A percentile compares a stretch with the other conserved stretches of the same genome.
Evolutionary conservation across 2,888 invertebrate species (phyloP).

Genomic region (Drosophila merina): DNA sequence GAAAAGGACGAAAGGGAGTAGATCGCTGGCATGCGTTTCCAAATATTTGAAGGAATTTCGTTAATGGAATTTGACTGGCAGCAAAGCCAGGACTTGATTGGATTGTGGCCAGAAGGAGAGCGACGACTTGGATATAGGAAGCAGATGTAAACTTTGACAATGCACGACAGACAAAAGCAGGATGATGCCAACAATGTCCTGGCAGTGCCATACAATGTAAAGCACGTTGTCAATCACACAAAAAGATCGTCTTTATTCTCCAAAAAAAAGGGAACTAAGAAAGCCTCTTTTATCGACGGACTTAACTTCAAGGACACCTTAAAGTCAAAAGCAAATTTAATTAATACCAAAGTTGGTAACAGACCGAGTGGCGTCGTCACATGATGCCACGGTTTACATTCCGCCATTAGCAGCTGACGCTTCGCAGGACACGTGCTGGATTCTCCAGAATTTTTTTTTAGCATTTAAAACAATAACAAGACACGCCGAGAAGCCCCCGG

Average conservation of each 20-base stretch:
- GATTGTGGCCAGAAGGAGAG: constrained; percentile 42
- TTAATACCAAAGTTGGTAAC: constrained; percentile 44
- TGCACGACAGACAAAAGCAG: constrained; percentile 38
- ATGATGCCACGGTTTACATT: constrained; percentile 47
- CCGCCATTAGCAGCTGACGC: constrained; percentile 54
- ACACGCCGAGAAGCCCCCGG: constrained; percentile 35
- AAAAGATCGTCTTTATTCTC: constrained; percentile 7
- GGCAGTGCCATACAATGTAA: constrained; percentile 36
- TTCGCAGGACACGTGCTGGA: constrained; percentile 35
- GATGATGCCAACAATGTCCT: constrained; percentile 14
- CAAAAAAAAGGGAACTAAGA: not conserved
- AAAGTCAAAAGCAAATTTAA: constrained; percentile 61
- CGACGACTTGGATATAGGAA: not conserved
- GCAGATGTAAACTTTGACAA: constrained; percentile 41
- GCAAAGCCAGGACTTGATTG: constrained; percentile 46
- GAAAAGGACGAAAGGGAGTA: not conserved
- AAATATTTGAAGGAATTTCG: constrained; percentile 53
- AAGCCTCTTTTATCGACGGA: constrained; percentile 3
- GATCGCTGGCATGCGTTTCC: constrained; percentile 47
- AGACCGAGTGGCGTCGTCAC: constrained; percentile 39
- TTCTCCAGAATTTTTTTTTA: constrained; percentile 42
- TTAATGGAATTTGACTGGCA: constrained; percentile 48
- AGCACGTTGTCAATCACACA: constrained; percentile 58
- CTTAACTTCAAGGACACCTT: constrained; percentile 49
- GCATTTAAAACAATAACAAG: constrained; percentile 57